phyloP scores from a whole-genome alignment of 2,888 invertebrate species.

The Stenolophus ochropezus region DNA sequence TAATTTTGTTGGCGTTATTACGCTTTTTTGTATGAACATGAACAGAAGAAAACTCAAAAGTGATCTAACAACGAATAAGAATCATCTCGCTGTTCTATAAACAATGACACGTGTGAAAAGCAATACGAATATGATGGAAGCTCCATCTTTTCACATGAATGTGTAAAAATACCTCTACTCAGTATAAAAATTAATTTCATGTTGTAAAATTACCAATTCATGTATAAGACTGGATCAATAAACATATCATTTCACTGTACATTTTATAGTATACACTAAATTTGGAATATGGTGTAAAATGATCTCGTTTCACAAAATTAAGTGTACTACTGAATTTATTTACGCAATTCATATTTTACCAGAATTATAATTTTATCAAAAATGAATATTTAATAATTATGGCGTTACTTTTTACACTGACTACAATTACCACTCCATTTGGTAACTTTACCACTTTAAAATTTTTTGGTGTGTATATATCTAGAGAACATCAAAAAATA shows the following conservation, averaged over 20 bases:
- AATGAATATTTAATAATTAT: background rate
- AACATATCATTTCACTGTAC: background rate
- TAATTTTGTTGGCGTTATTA: background rate
- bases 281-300: background rate
- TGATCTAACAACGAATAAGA: background rate
- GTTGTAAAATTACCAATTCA: background rate
- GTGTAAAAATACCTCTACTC: background rate
- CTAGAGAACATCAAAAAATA: too few species aligned
- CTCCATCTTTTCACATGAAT: background rate
- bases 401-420: background rate
- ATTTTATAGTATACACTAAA: background rate
- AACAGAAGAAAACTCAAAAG: background rate
- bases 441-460: background rate
- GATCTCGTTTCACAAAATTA: background rate
- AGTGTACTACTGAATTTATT: background rate
- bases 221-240: background rate
- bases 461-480: background rate
- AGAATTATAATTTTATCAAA: background rate
- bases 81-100: background rate
- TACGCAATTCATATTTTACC: background rate
- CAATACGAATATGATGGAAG: background rate
- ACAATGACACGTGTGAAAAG: background rate
- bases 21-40: background rate
- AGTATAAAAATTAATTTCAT: background rate
- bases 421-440: background rate